Conservation (phyloP, 2,113 vertebrate species). For the Pelodiscus sinensis region DNA sequence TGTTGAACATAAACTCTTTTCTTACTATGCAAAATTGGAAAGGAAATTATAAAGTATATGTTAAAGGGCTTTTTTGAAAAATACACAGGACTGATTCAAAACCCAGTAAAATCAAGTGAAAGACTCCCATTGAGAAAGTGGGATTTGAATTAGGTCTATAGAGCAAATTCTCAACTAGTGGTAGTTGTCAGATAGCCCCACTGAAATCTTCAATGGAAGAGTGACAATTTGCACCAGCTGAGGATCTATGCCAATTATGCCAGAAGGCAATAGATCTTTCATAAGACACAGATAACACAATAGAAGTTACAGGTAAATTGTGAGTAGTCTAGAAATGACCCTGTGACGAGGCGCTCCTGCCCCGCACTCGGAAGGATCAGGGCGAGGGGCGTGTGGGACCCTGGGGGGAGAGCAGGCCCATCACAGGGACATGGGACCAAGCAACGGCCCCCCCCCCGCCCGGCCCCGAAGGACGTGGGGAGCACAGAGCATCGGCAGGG, state of each 20-base stretch:
- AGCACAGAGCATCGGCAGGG: no score
- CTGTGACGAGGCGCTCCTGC: no score
- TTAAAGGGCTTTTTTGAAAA: background rate
- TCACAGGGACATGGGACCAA: no score
- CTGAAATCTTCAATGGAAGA: background rate
- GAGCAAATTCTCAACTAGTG: background rate
- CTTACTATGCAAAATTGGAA: background rate
- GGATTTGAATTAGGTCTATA: background rate
- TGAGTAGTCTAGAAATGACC: background rate
- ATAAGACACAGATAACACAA: rapidly evolving
- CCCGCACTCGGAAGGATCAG: no score
- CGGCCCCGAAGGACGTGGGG: no score
- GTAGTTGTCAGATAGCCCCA: background rate
- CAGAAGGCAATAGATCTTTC: rapidly evolving
- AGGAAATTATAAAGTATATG: background rate
- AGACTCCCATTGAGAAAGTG: background rate
- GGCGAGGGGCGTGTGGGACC: no score
- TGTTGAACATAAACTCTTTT: background rate
- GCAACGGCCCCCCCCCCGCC: no score
- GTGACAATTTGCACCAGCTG: rapidly evolving
- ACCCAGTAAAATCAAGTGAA: rapidly evolving
- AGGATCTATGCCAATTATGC: background rate
- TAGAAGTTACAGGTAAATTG: rapidly evolving
- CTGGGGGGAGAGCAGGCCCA: no score
- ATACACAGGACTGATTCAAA: background rate